phyloP scores from a whole-genome alignment of 2,797 vertebrate genomes.

The Pangasius macronema region DNA sequence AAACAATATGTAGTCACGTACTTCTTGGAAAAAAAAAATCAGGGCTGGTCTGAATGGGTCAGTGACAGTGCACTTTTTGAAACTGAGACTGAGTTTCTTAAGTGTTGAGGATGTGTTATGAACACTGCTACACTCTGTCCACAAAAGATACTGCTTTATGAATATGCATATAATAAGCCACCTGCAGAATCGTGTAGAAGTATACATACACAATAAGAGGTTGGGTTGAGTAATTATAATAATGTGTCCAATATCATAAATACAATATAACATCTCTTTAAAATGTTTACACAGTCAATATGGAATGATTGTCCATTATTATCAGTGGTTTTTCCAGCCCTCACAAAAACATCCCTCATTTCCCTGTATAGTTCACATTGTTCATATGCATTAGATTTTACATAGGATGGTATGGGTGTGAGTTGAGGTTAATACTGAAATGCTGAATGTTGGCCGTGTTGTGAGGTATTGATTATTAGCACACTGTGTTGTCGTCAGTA shows the following conservation, averaged over 20 bases:
- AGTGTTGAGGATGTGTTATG: background rate
- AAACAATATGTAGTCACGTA: background rate
- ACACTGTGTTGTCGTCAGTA: conserved; percentile 32
- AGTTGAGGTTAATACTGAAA: background rate
- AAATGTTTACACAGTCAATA: background rate
- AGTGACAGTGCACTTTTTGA: background rate
- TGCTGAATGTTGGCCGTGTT: conserved; percentile 19
- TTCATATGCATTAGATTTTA: conserved; percentile 2
- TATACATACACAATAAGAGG: background rate
- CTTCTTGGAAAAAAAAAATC: background rate
- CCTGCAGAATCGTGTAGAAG: background rate
- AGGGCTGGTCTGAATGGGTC: background rate
- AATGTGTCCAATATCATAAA: background rate
- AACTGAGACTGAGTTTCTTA: background rate
- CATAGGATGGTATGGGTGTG: background rate
- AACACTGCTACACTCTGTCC: background rate
- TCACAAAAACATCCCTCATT: background rate
- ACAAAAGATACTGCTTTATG: background rate
- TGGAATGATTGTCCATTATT: background rate
- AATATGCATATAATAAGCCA: background rate
- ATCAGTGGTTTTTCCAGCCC: background rate
- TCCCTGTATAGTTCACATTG: background rate
- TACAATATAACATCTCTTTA: background rate
- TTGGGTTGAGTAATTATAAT: background rate
- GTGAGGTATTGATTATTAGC: conserved; percentile 38